Evolutionary conservation across 2,113 vertebrate species (phyloP), one percentile per base, ranked within the genome.

Genomic region (Embiotoca jacksoni): DNA sequence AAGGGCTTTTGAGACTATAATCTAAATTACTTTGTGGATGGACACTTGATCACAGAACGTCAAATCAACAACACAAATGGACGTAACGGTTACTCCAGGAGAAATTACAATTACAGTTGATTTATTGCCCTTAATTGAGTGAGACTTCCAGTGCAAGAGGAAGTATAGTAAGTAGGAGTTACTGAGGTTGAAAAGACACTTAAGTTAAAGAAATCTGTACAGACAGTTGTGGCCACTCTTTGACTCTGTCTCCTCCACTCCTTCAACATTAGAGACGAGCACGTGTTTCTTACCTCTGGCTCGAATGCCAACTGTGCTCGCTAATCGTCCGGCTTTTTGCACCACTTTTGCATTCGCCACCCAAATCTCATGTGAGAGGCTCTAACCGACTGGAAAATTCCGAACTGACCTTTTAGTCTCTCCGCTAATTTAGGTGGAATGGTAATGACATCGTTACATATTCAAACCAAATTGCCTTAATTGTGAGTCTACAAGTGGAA

Each of bases 401-500:
- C 95, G 95, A 93, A 94, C 95, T 97, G 97, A 98, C 97, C 97
- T 98, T 98, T 98, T 94, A 75, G 94, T 97, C 96, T 95, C 94
- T 88, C 94, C 93, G 94, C 96, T 98, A 98, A 99, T 98, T 98
- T 91, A 95, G 94, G 92, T 94, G 91, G 96, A 97, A 97, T 97
- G 95, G 96, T 98, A 99, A 98, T 97, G 97, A 97, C 96, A 96
- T 97, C 95, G 96, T 97, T 97, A 97, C 97, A 96, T 97, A 97
- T 98, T 98, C 96, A 96, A 96, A 96, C 96, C 96, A 97, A 98
- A 97, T 96, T 97, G 97, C 96, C 96, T 97, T 97, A 98, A 97
- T 98, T 98, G 96, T 95, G 95, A 97, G 96, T 96, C 96, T 94
- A 96, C 95, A 94, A 95, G 96, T 95, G 96, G 96, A 96, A 91